Evolutionary conservation across 2,888 invertebrate genomes (phyloP), one percentile per base, ranked within the genome.

Genomic region (Geophilus truncorum): DNA sequence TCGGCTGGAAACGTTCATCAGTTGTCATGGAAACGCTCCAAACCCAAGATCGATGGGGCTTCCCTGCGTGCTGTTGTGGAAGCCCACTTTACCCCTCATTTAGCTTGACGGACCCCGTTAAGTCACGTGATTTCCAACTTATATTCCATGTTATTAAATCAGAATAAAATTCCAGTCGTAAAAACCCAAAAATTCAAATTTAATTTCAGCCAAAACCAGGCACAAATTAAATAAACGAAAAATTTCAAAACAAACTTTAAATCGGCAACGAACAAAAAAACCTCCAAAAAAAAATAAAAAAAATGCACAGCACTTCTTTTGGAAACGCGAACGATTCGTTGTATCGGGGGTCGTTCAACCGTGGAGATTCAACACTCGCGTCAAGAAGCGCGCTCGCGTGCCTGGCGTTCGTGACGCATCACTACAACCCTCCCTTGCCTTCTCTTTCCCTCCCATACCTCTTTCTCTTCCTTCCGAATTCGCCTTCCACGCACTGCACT

Each of bases 401-500:
- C 57, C 57, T 62, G 57, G 57, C 57, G 57, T 62, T 62, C 57
- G 57, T 62, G 57, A 62, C 57, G 57, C 57, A 62, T 62, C 57
- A 62, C 57, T 62, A 62, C 57, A 6, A 10, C 18, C 57, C 57
- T 21, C 57, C 57, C 57, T 62, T 23, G 21, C 23, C 57, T 18
- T 62, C 57, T 23, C 21, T 10, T 21, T 2, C 57, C 57, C 23
- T 18, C 23, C 57, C 57, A 18, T 23, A 62, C 57, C 57, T 62
- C 57, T 62, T 62, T 62, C 57, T 62, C 21, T 62, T 62, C 57
- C 57, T 62, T 62, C 57, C 57, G 57, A 62, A 62, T 78, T 78
- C 78, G 78, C 32, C 36, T 36, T 32, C 78, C 78, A 36, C 34
- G 78, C 36, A 36, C 78, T 34, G 34, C 78, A 40, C 78, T 78